Evolutionary conservation across 2,888 invertebrate genomes (phyloP), one percentile per base, ranked within the genome.

Genomic region (Leucozona laternaria): DNA sequence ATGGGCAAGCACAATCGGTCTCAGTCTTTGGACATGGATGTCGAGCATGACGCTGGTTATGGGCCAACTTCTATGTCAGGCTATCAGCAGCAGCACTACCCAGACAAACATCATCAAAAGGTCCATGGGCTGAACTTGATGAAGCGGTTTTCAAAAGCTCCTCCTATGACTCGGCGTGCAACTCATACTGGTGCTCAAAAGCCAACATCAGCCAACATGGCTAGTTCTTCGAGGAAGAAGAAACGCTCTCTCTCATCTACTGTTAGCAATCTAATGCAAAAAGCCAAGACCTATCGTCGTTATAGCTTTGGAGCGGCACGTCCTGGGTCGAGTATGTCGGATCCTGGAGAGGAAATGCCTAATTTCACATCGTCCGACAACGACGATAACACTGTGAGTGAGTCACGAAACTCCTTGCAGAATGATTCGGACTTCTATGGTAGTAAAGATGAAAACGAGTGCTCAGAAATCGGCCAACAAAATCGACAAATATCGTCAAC

Each of bases 221-320:
- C 37, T 13, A 93, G 93, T 89, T 95, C 37, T 37, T 60, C 96
- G 90, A 96, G 96, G 93, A 97, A 96, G 91, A 96, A 96, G 90
- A 96, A 96, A 90, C 96, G 96, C 88, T 95, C 96, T 6, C 93
- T 97, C 71, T 96, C 97, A 0, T 95, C 97, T 0, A 97, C 97
- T 0, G 96, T 97, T 93, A 97, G 97, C 1, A 97, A 96, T 25
- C 95, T 97, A 85, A 93, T 97, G 89, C 97, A 97, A 91, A 97
- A 97, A 93, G 97, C 97, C 0, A 96, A 97, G 91, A 90, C 90
- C 0, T 92, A 92, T 88, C 90, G 92, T 40, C 91, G 92, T 55
- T 95, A 95, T 73, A 92, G 91, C 88, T 90, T 91, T 79, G 89
- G 89, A 64, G 85, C 66, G 1, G 13, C 90, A 78, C 90, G 90